phyloP scores from a whole-genome alignment of 1,140 invertebrate species.

The Plutomurus gul region DNA sequence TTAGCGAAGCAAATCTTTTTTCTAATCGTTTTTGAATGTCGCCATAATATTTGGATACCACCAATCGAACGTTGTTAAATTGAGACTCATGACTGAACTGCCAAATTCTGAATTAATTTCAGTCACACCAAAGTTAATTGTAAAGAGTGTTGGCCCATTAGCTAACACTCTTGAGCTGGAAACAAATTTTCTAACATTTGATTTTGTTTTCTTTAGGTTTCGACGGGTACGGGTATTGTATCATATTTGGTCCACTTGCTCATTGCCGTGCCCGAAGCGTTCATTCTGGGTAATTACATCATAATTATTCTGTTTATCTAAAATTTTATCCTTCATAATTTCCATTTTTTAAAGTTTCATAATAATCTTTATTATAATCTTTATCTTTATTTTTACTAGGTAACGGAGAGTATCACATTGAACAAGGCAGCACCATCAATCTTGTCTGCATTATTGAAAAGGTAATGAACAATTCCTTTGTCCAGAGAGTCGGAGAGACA shows the following conservation, averaged over 20 bases:
- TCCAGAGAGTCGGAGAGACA: not conserved
- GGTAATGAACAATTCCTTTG: slow-evolving; percentile 63
- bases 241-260: slow-evolving; percentile 86
- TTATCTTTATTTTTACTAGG: slow-evolving; percentile 59
- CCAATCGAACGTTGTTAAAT: no score
- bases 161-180: no score
- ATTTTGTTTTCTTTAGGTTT: slow-evolving; percentile 68
- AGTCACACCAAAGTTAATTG: no score
- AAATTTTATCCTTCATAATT: not conserved
- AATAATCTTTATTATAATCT: not conserved
- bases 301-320: not conserved
- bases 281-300: slow-evolving; percentile 64
- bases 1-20: no score
- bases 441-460: slow-evolving; percentile 91
- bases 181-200: no score
- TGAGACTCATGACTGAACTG: no score
- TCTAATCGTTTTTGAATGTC: no score
- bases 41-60: no score
- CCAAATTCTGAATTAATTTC: no score
- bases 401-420: slow-evolving; percentile 84
- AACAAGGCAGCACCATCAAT: slow-evolving; percentile 85
- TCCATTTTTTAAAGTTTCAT: not conserved
- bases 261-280: slow-evolving; percentile 84
- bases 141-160: not conserved
- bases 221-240: slow-evolving; percentile 78